phyloP scores from a whole-genome alignment of 2,797 vertebrate genomes.

The Labroides dimidiatus region DNA sequence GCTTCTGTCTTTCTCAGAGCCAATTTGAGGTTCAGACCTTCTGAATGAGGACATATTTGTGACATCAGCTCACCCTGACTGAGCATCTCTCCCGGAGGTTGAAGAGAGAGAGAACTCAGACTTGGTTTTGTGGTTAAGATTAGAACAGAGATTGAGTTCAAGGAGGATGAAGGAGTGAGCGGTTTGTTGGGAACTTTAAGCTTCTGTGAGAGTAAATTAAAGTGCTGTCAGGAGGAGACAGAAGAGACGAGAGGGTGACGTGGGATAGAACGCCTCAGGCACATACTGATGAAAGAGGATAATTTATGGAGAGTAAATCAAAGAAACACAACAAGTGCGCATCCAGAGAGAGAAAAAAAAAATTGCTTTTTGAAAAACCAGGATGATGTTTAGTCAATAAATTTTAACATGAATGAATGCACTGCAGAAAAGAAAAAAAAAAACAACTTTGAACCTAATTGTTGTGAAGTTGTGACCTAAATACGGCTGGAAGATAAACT shows the following conservation, averaged over 20 bases:
- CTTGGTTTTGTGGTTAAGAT: conserved; percentile 15
- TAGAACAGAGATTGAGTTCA: conserved; percentile 4
- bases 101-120: not conserved
- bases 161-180: not conserved
- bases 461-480: not conserved
- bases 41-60: conserved; percentile 54
- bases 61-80: conserved; percentile 43
- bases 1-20: conserved; percentile 56
- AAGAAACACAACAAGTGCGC: conserved; percentile 9
- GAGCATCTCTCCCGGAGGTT: conserved; percentile 2
- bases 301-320: not conserved
- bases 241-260: not conserved
- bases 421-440: not conserved
- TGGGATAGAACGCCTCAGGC: conserved; percentile 1
- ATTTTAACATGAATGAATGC: not conserved
- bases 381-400: not conserved
- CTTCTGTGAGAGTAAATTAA: not conserved
- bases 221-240: conserved; percentile 7
- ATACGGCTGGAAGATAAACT: not conserved
- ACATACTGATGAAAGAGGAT: not conserved
- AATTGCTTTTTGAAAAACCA: not conserved
- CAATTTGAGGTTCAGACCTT: conserved; percentile 58
- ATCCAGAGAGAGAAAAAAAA: not conserved
- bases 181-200: not conserved
- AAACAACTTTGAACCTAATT: not conserved